Evolutionary conservation across 2,113 vertebrate species (phyloP).

Genomic region (Toxotes jaculatrix): DNA sequence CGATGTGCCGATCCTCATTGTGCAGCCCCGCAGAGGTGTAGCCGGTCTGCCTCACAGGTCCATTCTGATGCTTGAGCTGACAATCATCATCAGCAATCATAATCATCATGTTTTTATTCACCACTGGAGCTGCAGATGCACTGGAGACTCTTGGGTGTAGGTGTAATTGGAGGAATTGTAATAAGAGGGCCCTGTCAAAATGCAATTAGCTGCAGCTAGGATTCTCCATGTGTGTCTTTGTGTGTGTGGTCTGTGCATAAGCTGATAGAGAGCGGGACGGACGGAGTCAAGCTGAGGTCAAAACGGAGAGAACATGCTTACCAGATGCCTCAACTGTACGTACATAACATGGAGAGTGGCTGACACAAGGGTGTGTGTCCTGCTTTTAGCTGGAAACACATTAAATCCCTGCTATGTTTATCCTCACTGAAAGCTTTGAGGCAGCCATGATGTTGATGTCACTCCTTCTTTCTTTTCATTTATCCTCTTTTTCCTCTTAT

Average conservation of each 20-base stretch:
- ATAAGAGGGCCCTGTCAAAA: constrained; percentile 29
- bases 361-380: background rate
- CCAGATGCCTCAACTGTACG: background rate
- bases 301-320: background rate
- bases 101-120: constrained; percentile 8
- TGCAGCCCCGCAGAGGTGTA: background rate
- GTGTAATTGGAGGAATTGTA: constrained; percentile 23
- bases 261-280: background rate
- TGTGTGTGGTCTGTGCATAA: background rate
- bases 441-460: background rate
- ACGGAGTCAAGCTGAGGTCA: constrained; percentile 18
- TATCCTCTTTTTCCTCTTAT: background rate
- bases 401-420: background rate
- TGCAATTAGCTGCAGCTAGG: constrained; percentile 16
- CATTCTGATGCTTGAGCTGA: constrained; percentile 2
- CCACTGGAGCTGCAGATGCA: constrained; percentile 8
- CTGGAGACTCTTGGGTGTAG: constrained; percentile 2
- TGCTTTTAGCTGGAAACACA: background rate
- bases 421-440: background rate
- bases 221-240: background rate
- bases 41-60: background rate
- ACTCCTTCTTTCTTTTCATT: no score
- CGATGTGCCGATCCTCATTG: constrained; percentile 20
- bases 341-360: background rate
- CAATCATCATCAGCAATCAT: constrained; percentile 26